These are phyloP conservation scores for Rhopilema esculentum DNA, from an alignment of 30 jellyfish, hydroid and myxozoan species.

Conservation along the genomic window DNA sequence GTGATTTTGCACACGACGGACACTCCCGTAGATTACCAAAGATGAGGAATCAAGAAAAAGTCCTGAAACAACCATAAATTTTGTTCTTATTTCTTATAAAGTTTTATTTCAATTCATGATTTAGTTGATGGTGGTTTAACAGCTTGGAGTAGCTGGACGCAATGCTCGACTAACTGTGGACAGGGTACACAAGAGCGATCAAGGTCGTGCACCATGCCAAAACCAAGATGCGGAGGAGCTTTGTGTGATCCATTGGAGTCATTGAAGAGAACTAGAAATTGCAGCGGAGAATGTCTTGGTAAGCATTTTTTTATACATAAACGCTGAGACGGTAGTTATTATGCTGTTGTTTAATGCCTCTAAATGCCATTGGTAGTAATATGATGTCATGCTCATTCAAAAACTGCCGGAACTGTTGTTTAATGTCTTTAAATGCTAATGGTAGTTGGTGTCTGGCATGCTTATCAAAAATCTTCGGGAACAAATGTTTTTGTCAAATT, in stretches of 20 bases:
- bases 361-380: neutral
- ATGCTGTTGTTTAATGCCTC: neutral
- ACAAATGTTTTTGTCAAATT: too few relatives aligned
- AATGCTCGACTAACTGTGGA: constrained; percentile 84
- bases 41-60: too few relatives aligned
- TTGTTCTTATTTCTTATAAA: neutral
- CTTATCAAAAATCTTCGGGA: too few relatives aligned
- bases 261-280: constrained; percentile 11
- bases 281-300: constrained; percentile 78
- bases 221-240: constrained; percentile 93
- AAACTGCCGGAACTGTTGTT: too few relatives aligned
- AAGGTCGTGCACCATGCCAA: constrained; percentile 81
- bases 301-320: neutral
- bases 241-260: constrained; percentile 48
- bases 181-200: constrained; percentile 62
- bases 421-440: too few relatives aligned
- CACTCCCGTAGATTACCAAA: too few relatives aligned
- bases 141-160: constrained; percentile 88
- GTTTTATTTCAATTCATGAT: neutral
- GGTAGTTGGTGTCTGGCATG: too few relatives aligned
- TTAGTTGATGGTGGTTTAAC: constrained; percentile 85
- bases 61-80: too few relatives aligned
- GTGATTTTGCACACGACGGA: neutral
- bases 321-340: neutral
- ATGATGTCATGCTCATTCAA: neutral